Evolutionary conservation across 2,113 vertebrate species (phyloP).

Genomic region (Empidonax alnorum): DNA sequence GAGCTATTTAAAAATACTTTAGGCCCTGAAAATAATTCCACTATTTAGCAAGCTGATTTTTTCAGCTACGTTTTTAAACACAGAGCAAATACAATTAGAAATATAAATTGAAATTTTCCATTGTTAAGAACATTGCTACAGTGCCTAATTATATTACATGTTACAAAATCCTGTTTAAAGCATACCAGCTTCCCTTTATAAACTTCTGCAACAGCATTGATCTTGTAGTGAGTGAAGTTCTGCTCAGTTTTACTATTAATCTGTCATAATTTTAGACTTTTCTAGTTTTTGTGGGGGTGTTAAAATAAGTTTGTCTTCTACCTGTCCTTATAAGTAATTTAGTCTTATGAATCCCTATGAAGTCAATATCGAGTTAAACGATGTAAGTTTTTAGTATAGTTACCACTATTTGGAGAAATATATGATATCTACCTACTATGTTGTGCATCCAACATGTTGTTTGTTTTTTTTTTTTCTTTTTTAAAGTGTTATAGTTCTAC

Average conservation of each 20-base stretch:
- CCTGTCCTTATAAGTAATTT: neutral
- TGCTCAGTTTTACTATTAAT: neutral
- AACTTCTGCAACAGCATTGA: neutral
- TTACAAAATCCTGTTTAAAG: neutral
- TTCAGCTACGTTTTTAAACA: neutral
- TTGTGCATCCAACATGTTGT: neutral
- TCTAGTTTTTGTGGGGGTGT: neutral
- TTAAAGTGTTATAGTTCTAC: neutral
- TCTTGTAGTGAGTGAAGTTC: neutral
- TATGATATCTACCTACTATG: neutral
- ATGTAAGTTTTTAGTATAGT: neutral
- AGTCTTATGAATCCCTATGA: neutral
- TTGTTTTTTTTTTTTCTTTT: neutral
- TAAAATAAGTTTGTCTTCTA: neutral
- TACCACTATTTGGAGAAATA: neutral
- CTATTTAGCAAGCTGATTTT: neutral
- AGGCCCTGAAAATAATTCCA: neutral
- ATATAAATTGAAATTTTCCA: neutral
- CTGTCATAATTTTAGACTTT: neutral
- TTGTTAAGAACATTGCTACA: neutral
- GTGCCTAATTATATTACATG: neutral
- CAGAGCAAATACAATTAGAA: neutral
- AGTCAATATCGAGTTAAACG: neutral
- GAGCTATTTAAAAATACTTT: neutral
- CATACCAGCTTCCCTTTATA: neutral